phyloP scores from a whole-genome alignment of 2,888 invertebrate genomes.

The Tiphia femorata region DNA sequence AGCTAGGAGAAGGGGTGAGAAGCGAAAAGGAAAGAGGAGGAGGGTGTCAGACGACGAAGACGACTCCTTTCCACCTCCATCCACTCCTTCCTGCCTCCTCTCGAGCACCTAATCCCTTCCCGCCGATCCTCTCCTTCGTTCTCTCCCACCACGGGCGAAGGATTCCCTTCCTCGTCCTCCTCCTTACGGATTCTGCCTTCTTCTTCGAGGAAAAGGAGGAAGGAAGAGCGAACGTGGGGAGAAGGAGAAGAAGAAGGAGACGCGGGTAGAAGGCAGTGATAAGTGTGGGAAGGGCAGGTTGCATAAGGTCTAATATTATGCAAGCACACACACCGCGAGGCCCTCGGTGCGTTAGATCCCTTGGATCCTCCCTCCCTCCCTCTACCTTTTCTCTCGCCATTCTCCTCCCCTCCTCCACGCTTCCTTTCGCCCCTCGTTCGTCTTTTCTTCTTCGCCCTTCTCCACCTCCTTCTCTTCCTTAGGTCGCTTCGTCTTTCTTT shows the following conservation, averaged over 20 bases:
- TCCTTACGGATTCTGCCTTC: too few relatives aligned
- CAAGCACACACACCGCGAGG: conserved; percentile 59
- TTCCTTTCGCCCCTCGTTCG: too few relatives aligned
- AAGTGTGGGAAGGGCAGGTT: conserved; percentile 69
- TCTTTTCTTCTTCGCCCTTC: neutral
- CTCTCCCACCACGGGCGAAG: too few relatives aligned
- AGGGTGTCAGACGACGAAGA: conserved; percentile 36
- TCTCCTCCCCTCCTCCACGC: neutral
- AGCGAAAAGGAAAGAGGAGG: conserved; percentile 15
- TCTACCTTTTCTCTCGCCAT: neutral
- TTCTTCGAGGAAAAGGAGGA: conserved; percentile 6
- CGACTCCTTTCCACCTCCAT: conserved; percentile 30
- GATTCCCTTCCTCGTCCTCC: too few relatives aligned
- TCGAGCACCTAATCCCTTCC: too few relatives aligned
- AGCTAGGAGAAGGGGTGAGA: conserved; percentile 31
- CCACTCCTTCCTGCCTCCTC: too few relatives aligned
- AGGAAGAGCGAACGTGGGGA: conserved; percentile 10
- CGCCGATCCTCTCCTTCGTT: too few relatives aligned
- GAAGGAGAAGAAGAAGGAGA: conserved; percentile 30
- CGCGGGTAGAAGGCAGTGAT: conserved; percentile 60
- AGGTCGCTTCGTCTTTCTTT: conserved; percentile 1
- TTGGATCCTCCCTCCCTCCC: conserved; percentile 29
- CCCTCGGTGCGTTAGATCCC: conserved; percentile 62
- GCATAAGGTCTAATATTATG: conserved; percentile 67
- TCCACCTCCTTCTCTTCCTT: neutral